Base-by-base conservation (phyloP, 2,888 invertebrate genomes). In the Gymnocheta viridis region DNA sequence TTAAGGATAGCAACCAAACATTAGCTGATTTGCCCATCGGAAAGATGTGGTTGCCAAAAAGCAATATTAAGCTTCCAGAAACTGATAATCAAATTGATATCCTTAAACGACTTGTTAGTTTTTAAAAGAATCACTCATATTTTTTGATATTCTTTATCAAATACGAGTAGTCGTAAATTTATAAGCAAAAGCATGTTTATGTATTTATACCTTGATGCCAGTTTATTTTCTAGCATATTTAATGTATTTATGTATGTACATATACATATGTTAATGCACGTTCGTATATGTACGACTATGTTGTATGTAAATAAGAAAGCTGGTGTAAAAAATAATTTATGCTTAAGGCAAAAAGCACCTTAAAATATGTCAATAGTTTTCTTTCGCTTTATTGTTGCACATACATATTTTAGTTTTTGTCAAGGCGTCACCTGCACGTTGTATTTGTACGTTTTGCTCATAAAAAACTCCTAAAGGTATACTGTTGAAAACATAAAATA, bases 281-380 rank as follows among this genome's bases (percentile, higher is more conserved):
- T 9, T 56, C 12, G 2, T 44, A 19, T 27, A n/a, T 60, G 14
- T 29, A 10, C 0, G 4, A 27, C 6, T 32, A 27, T n/a, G 29
- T 12, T 47, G 32, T 22, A 51, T 49, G 17, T 38, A 49, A 2
- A 10, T 9, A 24, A 47, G 17, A 14, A 62, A 12, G 35, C 12
- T 22, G 12, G 49, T 10, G 9, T 2, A 22, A 44, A n/a, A 44
- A 14, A 38, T 79, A 41, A 62, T 69, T 74, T 69, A 54, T 62
- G 60, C 35, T 62, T 74, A 69, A 44, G 41, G 6, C 74, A 35
- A 35, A 60, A 56, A 69, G 62, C 69, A 47, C 54, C 69, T 82
- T 69, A 70, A 81, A 69, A 76, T 76, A 76, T 82, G 74, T 82
- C 81, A 82, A 76, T 76, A 76, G 66, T 38, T 76, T 62, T 60